These are phyloP conservation scores for Drosophila multiciliata DNA, from an alignment of 2,888 invertebrate species.

Conservation along the genomic window DNA sequence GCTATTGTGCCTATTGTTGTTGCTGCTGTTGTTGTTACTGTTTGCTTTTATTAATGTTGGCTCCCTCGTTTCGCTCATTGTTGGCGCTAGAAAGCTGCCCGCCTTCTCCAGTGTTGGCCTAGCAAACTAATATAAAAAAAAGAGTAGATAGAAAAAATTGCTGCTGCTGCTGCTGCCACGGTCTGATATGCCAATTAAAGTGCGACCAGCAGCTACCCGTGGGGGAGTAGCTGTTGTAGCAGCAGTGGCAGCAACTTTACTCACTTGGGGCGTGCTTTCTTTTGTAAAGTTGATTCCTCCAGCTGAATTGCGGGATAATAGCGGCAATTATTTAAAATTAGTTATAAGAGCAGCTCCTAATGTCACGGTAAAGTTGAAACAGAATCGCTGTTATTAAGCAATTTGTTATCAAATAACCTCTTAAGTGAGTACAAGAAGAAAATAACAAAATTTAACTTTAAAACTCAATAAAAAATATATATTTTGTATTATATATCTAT, in stretches of 20 bases:
- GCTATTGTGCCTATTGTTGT: conserved; percentile 27
- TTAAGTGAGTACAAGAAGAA: background rate
- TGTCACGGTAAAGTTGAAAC: background rate
- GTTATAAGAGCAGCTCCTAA: conserved; percentile 48
- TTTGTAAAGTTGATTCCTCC: conserved; percentile 26
- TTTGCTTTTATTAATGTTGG: conserved; percentile 13
- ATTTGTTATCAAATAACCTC: background rate
- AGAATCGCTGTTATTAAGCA: background rate
- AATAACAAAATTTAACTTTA: background rate
- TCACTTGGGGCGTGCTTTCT: conserved; percentile 52
- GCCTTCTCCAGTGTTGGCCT: conserved; percentile 52
- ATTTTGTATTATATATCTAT: background rate
- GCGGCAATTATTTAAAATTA: conserved; percentile 74
- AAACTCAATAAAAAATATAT: background rate
- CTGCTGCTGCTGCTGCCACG: conserved; percentile 52
- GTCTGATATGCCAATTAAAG: conserved; percentile 77
- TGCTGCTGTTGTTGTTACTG: conserved; percentile 16
- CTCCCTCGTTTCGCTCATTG: conserved; percentile 56
- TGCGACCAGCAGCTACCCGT: conserved; percentile 63
- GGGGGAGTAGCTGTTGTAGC: conserved; percentile 12
- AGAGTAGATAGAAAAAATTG: conserved; percentile 39
- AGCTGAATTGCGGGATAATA: conserved; percentile 44
- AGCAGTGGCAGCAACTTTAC: background rate
- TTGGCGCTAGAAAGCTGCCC: conserved; percentile 65
- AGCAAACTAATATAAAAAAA: conserved; percentile 63